A percentile compares a stretch with the other conserved stretches of the same genome.
phyloP scores from a whole-genome alignment of 2,888 invertebrate species.

The Bhutanitis thaidina region DNA sequence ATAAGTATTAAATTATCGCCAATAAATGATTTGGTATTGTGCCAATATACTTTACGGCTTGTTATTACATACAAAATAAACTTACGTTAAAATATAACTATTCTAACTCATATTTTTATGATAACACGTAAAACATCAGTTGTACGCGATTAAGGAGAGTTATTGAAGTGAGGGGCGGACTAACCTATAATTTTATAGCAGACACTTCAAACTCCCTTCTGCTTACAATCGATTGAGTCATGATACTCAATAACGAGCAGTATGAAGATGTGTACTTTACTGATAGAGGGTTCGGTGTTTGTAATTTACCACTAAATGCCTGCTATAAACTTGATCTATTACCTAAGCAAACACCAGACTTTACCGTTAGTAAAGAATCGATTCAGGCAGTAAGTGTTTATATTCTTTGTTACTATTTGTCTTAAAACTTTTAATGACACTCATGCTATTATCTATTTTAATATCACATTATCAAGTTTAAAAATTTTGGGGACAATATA shows the following conservation, averaged over 20 bases:
- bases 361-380: background rate
- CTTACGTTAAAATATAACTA: no score
- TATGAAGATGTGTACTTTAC: constrained; percentile 58
- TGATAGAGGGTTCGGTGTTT: constrained; percentile 57
- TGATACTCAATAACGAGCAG: constrained; percentile 55
- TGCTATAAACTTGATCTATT: constrained; percentile 54
- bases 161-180: constrained; percentile 40
- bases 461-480: no score
- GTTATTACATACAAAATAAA: no score
- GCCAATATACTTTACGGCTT: no score
- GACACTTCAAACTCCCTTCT: constrained; percentile 58
- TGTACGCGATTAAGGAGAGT: constrained; percentile 15
- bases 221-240: constrained; percentile 65
- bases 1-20: no score
- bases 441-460: no score
- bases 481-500: no score
- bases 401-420: no score
- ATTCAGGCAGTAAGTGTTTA: background rate
- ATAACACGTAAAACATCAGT: constrained; percentile 18
- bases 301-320: constrained; percentile 22
- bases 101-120: no score
- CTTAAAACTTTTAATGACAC: no score
- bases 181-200: constrained; percentile 62
- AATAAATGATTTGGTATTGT: no score
- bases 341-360: constrained; percentile 38